These are phyloP conservation scores for Eugnorisma glareosa DNA, from an alignment of 2,888 invertebrate species.

Conservation along the genomic window DNA sequence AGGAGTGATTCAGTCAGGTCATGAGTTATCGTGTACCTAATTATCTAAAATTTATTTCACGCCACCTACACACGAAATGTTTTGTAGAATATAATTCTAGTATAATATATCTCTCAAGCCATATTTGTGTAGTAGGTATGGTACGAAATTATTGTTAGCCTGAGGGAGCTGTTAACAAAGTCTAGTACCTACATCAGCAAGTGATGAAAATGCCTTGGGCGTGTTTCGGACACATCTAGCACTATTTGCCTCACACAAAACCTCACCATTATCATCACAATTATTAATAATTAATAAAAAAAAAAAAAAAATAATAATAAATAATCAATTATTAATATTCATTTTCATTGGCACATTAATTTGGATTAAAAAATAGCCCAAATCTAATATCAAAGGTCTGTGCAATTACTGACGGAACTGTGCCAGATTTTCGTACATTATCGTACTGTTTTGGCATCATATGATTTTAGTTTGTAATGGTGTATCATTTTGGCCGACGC, in stretches of 20 bases:
- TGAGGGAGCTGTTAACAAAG: conserved; percentile 45
- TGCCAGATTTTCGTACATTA: conserved; percentile 72
- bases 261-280: conserved; percentile 45
- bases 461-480: conserved; percentile 80
- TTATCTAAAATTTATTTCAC: conserved; percentile 41
- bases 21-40: conserved; percentile 5
- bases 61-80: conserved; percentile 34
- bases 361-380: conserved; percentile 61
- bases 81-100: conserved; percentile 6
- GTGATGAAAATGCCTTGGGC: conserved; percentile 63
- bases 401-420: conserved; percentile 72
- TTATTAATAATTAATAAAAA: too few species aligned
- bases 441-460: conserved; percentile 74
- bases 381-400: conserved; percentile 79
- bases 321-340: too few species aligned
- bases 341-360: conserved; percentile 58
- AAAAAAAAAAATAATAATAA: too few species aligned
- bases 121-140: conserved; percentile 52
- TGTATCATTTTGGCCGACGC: conserved; percentile 79
- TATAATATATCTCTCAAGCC: conserved; percentile 35
- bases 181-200: conserved; percentile 40
- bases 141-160: conserved; percentile 46
- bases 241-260: conserved; percentile 42
- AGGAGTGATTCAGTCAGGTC: background rate
- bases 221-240: conserved; percentile 27